Evolutionary conservation across 2,113 vertebrate species (phyloP).

Genomic region (Gracilinanus agilis): DNA sequence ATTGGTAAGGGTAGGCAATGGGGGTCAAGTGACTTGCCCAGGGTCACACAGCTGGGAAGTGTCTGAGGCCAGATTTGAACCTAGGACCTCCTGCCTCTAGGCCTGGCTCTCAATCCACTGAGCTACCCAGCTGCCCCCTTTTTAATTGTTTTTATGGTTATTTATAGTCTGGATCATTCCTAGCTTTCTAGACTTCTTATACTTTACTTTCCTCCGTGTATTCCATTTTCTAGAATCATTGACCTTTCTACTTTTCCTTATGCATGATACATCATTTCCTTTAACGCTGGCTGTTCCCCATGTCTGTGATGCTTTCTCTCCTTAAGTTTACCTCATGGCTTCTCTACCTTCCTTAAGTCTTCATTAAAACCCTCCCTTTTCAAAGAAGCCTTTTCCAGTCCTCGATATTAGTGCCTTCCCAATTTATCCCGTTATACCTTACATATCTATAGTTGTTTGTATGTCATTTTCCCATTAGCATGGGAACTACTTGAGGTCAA

Average conservation of each 20-base stretch:
- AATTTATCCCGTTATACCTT: not conserved
- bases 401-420: not conserved
- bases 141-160: not conserved
- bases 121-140: too few relatives aligned
- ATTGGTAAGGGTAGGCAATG: too few relatives aligned
- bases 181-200: not conserved
- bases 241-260: not conserved
- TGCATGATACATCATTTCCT: not conserved
- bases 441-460: not conserved
- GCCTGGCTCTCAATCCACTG: too few relatives aligned
- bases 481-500: not conserved
- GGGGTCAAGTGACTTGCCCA: too few relatives aligned
- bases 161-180: not conserved
- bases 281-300: not conserved
- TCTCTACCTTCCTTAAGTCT: not conserved
- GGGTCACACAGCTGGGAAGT: too few relatives aligned
- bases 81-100: too few relatives aligned
- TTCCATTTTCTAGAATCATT: not conserved
- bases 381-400: not conserved
- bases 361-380: not conserved
- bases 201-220: not conserved
- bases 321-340: not conserved
- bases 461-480: not conserved
- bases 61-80: too few relatives aligned
- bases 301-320: not conserved